Percentiles rank a stretch among this genome's conserved stretches.
phyloP scores from a whole-genome alignment of 2,888 invertebrate species.

The Caenorhabditis drosophilae region DNA sequence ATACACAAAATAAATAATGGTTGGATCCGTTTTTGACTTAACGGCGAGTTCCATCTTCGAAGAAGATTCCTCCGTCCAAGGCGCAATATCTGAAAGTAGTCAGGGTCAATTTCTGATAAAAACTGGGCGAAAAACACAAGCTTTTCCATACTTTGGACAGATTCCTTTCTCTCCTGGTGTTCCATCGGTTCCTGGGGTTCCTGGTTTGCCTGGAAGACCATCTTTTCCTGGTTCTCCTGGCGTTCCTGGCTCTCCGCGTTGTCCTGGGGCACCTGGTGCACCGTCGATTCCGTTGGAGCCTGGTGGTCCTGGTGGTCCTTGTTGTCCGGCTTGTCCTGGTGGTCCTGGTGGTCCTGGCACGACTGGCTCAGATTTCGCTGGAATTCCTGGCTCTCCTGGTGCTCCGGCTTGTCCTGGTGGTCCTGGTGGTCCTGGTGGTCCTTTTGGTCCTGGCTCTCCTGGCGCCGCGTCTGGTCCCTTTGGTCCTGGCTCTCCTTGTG shows the following conservation, averaged over 20 bases:
- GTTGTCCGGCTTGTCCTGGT: constrained; percentile 51
- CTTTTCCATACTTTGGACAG: constrained; percentile 60
- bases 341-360: constrained; percentile 59
- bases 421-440: constrained; percentile 56
- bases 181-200: constrained; percentile 53
- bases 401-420: constrained; percentile 55
- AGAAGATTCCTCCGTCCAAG: constrained; percentile 64
- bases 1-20: constrained; percentile 42
- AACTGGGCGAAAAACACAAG: constrained; percentile 7
- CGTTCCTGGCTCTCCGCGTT: constrained; percentile 52
- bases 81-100: constrained; percentile 52
- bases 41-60: constrained; percentile 67
- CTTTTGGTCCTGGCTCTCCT: constrained; percentile 60
- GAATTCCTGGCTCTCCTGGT: constrained; percentile 53
- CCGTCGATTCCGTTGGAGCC: constrained; percentile 55
- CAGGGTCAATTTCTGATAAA: background rate
- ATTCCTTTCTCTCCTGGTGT: constrained; percentile 55
- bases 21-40: too few relatives aligned
- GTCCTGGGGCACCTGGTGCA: constrained; percentile 52
- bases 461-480: constrained; percentile 58
- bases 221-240: constrained; percentile 54
- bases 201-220: constrained; percentile 53
- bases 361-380: constrained; percentile 51
- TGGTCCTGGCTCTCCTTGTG: constrained; percentile 51
- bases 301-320: constrained; percentile 56